Evolutionary conservation across 2,888 invertebrate species (phyloP), one percentile per base, ranked within the genome.

Genomic region (Sarcophaga rosellei): DNA sequence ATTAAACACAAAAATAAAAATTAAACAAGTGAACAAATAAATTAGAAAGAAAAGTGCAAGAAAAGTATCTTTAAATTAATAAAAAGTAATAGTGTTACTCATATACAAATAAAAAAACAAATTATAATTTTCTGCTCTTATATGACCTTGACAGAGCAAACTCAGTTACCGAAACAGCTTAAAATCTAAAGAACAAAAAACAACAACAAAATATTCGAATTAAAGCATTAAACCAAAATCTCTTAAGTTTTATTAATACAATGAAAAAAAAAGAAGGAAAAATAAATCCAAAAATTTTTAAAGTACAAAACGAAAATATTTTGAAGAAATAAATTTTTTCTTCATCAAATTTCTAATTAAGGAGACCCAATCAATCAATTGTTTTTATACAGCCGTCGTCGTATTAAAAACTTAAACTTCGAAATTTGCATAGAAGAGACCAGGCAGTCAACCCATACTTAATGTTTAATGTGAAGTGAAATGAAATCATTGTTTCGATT

Each of bases 81-180:
- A 53, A 53, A 53, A 53, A 15, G 4, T 53, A 15, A 53, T 15
- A 53, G 17, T 53, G 12, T 53, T 53, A 53, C 53, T 53, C 53
- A 53, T 1, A 17, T 4, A 15, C 8, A 12, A 53, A 53, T 5
- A 17, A 4, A 53, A 17, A 53, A 53, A 53, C 3, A 53, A 53
- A 53, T 1, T 15, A 53, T 17, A 53, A 45, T 80, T 61, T 79
- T 70, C 20, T 84, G 79, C 70, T 84, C 63, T 63, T 17, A 15
- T 75, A 23, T 75, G 79, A 72, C 84, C 84, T 84, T 84, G 84
- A 75, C 75, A 79, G 10, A 35, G 53, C 21, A 61, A 70, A 80
- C 75, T 70, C 79, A 65, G 47, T 15, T 20, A 65, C 20, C 68
- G 61, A 65, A 74, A 65, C 63, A 70, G 47, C n/a, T 66, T 44